These are phyloP conservation scores for Asobara japonica DNA, from an alignment of 1,140 invertebrate species.

Conservation along the genomic window DNA sequence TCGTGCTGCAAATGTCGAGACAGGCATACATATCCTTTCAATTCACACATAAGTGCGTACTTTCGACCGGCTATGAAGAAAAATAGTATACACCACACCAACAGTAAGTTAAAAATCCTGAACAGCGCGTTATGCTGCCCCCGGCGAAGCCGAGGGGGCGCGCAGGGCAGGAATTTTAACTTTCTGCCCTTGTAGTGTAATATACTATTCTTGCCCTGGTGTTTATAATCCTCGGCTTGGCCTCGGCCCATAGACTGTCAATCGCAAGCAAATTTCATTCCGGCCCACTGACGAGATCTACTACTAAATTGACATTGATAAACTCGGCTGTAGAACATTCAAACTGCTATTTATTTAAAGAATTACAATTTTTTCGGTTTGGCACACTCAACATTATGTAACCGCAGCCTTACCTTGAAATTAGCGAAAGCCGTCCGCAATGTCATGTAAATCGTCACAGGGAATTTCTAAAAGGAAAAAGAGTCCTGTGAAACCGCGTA, in stretches of 20 bases:
- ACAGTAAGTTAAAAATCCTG: not conserved
- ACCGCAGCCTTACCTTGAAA: not conserved
- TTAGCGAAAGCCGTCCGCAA: not conserved
- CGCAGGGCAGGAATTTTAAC: not conserved
- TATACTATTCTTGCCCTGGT: constrained; percentile 3
- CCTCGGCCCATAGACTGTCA: no score
- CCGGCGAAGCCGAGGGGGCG: no score
- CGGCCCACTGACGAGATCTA: no score
- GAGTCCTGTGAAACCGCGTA: constrained; percentile 27
- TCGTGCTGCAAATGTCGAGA: no score
- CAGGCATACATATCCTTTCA: no score
- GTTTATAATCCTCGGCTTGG: no score
- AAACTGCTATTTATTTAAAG: no score
- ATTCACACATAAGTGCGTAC: not conserved
- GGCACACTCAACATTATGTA: not conserved
- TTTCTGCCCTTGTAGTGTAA: constrained; percentile 13
- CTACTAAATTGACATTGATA: no score
- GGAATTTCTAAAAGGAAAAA: constrained; percentile 17
- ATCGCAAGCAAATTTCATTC: no score
- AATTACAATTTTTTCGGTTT: not conserved
- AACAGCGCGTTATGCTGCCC: not conserved
- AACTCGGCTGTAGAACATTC: no score
- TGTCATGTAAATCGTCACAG: constrained; percentile 16
- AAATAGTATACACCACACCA: not conserved
- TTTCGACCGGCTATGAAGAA: constrained; percentile 14